These are phyloP conservation scores for Quadriops clusia DNA, from an alignment of 2,888 invertebrate species.

Conservation along the genomic window DNA sequence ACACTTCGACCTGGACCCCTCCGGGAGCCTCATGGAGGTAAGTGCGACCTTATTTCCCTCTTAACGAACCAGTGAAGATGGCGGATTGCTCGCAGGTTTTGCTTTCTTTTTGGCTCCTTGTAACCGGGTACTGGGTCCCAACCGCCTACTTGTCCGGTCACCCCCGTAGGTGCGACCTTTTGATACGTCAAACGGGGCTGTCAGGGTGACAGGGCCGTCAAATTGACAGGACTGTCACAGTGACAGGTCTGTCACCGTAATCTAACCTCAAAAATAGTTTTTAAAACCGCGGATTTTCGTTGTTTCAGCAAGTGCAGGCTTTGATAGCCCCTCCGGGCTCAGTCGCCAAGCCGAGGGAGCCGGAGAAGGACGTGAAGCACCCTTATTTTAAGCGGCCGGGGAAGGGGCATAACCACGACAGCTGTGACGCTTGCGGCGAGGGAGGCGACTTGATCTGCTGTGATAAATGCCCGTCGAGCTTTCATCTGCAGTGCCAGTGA, in stretches of 20 bases:
- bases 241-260: no score
- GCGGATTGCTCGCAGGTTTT: no score
- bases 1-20: slow-evolving; percentile 66
- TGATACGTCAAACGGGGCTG: no score
- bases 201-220: no score
- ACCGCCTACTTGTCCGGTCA: no score
- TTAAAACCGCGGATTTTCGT: slow-evolving; percentile 17
- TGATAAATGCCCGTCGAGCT: slow-evolving; percentile 90
- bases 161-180: no score
- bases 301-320: slow-evolving; percentile 70
- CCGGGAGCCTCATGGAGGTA: slow-evolving; percentile 81
- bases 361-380: slow-evolving; percentile 47
- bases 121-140: no score
- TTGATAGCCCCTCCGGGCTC: slow-evolving; percentile 79
- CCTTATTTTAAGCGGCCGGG: slow-evolving; percentile 77
- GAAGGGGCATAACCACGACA: slow-evolving; percentile 84
- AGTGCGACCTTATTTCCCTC: slow-evolving; percentile 32
- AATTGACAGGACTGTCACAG: no score
- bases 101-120: no score
- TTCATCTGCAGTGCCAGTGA: slow-evolving; percentile 93
- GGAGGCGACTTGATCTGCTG: slow-evolving; percentile 93
- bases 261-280: not conserved
- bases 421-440: slow-evolving; percentile 88
- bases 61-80: slow-evolving; percentile 6
- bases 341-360: slow-evolving; percentile 54